Conservation (phyloP, 2,888 invertebrate species). For the Scaptodrosophila latifasciaeformis region DNA sequence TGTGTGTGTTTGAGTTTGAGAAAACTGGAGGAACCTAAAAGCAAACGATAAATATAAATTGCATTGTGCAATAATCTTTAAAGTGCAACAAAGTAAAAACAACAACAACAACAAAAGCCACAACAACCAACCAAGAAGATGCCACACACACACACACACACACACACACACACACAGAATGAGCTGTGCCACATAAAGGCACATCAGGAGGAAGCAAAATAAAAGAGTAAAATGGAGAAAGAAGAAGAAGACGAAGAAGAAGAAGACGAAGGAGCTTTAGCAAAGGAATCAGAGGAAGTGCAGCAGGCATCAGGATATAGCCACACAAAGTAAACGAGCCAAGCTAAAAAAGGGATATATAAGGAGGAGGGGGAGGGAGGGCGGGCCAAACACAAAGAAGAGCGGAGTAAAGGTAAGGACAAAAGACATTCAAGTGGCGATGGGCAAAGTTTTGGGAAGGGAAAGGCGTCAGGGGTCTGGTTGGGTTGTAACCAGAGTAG, state of each 20-base stretch:
- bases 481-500: conserved; percentile 43
- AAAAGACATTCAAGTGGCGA: conserved; percentile 34
- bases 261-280: neutral
- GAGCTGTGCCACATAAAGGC: conserved; percentile 6
- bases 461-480: too few relatives aligned
- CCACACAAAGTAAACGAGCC: conserved; percentile 48
- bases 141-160: neutral
- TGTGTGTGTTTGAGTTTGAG: conserved; percentile 10
- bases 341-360: conserved; percentile 12
- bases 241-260: conserved; percentile 19
- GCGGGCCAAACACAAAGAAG: conserved; percentile 20
- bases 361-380: neutral
- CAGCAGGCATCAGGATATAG: conserved; percentile 29
- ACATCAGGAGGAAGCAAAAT: conserved; percentile 40
- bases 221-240: conserved; percentile 18
- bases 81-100: conserved; percentile 63
- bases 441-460: too few relatives aligned
- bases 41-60: conserved; percentile 65
- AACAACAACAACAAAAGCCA: conserved; percentile 26
- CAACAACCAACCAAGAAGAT: conserved; percentile 4
- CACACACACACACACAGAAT: neutral
- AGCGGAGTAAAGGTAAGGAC: too few relatives aligned
- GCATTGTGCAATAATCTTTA: conserved; percentile 67
- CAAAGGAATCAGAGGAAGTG: conserved; percentile 2
- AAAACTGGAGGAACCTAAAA: conserved; percentile 53